Evolutionary conservation across 2,888 invertebrate genomes (phyloP).

Genomic region (Cabera pusaria): DNA sequence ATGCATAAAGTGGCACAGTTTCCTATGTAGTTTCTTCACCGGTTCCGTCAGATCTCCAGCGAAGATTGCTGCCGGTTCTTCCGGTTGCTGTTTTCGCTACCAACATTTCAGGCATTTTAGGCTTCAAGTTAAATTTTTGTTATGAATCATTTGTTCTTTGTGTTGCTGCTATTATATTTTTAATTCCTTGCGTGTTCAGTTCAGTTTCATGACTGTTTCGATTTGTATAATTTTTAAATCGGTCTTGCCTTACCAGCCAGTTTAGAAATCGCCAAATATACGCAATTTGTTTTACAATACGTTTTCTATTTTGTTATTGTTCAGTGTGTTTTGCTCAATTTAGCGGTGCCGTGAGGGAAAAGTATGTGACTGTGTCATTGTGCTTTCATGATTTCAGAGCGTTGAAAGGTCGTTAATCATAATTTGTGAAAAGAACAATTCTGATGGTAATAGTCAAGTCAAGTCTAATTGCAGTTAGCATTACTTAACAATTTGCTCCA

Average conservation of each 20-base stretch:
- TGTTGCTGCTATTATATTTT: too few species aligned
- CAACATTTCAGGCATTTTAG: too few species aligned
- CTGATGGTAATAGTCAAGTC: too few species aligned
- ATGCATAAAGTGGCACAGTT: too few species aligned
- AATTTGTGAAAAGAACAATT: too few species aligned
- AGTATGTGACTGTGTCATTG: slow-evolving; percentile 1
- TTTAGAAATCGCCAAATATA: slow-evolving; percentile 43
- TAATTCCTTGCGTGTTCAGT: slow-evolving; percentile 1
- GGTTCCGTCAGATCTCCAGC: background rate
- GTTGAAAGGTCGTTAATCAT: too few species aligned
- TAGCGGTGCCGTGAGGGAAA: slow-evolving; percentile 5
- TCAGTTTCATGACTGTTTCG: slow-evolving; percentile 24
- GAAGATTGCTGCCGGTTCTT: slow-evolving; percentile 3
- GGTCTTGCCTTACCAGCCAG: slow-evolving; percentile 30
- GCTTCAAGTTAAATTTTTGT: too few species aligned
- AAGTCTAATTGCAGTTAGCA: too few species aligned
- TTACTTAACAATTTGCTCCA: too few species aligned
- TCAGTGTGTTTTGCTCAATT: slow-evolving; percentile 23
- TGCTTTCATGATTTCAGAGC: too few species aligned
- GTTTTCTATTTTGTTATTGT: slow-evolving; percentile 32
- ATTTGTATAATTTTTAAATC: slow-evolving; percentile 18
- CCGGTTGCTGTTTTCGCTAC: too few species aligned
- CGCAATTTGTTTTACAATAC: slow-evolving; percentile 39
- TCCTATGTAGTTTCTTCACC: slow-evolving; percentile 5
- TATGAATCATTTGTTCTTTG: too few species aligned